Percentiles rank a stretch among this genome's conserved stretches.
These are phyloP conservation scores for Pachyuromys duprasi DNA, from an alignment of 2,797 vertebrate species.

Conservation along the genomic window DNA sequence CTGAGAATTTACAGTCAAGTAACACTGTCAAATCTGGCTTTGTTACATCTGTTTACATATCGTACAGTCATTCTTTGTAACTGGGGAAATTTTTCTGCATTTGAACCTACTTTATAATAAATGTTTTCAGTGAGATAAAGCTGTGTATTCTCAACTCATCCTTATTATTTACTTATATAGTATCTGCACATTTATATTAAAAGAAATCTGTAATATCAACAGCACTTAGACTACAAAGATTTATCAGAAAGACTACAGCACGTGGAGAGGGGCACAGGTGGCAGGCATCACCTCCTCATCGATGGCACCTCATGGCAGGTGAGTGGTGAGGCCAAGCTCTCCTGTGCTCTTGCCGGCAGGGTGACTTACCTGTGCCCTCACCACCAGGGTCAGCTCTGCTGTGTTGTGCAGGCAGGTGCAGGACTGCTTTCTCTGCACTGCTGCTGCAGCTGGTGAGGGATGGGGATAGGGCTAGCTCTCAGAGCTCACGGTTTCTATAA, in stretches of 20 bases:
- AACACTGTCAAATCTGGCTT: constrained; percentile 53
- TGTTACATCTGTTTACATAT: constrained; percentile 65
- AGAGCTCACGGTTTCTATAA: background rate
- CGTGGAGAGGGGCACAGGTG: no score
- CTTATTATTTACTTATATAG: background rate
- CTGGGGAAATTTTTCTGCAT: background rate
- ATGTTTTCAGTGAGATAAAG: constrained; percentile 19
- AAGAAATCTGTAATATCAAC: background rate
- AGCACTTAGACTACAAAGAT: background rate
- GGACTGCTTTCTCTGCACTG: no score
- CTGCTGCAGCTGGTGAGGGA: no score
- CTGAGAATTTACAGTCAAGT: constrained; percentile 57
- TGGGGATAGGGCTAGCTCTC: no score
- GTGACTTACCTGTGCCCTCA: no score
- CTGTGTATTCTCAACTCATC: background rate
- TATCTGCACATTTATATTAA: background rate
- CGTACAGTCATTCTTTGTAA: constrained; percentile 70
- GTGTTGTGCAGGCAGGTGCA: no score
- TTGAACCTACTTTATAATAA: constrained; percentile 59
- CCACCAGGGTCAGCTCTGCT: no score
- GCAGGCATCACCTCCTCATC: no score
- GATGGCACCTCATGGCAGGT: no score
- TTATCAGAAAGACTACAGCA: background rate
- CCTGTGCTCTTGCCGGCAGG: no score
- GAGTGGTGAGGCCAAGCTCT: no score